A percentile compares a stretch with the other conserved stretches of the same genome.
Evolutionary conservation across 2,797 vertebrate species (phyloP).

Genomic region (Thripadectes ignobilis): DNA sequence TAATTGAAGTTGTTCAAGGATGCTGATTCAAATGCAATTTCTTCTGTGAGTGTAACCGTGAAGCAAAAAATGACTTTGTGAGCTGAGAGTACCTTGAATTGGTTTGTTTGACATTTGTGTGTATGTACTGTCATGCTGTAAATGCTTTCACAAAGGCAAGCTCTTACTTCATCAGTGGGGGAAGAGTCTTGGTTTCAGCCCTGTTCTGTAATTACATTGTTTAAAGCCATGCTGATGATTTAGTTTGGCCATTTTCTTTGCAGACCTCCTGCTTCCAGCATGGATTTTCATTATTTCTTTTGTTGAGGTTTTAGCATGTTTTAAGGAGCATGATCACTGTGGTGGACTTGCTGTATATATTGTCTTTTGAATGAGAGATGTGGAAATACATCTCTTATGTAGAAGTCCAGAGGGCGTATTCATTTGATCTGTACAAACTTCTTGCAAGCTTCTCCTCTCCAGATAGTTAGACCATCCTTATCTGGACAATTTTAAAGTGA

Average conservation of each 20-base stretch:
- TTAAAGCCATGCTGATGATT: background rate
- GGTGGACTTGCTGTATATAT: background rate
- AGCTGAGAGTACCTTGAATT: background rate
- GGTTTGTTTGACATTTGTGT: background rate
- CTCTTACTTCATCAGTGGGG: background rate
- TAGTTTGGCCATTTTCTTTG: background rate
- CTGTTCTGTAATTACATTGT: background rate
- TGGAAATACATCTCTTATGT: background rate
- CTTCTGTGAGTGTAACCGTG: background rate
- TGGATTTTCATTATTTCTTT: background rate
- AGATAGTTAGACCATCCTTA: background rate
- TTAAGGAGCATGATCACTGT: background rate
- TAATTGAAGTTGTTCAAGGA: background rate
- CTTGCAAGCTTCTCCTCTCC: background rate
- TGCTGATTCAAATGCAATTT: background rate
- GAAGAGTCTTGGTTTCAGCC: background rate
- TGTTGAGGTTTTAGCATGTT: background rate
- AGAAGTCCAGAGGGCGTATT: background rate
- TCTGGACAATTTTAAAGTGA: background rate
- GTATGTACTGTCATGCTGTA: background rate
- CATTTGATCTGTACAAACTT: background rate
- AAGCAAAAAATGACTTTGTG: background rate
- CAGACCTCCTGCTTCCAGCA: background rate
- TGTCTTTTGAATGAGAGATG: background rate
- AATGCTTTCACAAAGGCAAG: background rate